Base-by-base conservation (phyloP, 2,888 invertebrate species). In the Drosophila meridiana region DNA sequence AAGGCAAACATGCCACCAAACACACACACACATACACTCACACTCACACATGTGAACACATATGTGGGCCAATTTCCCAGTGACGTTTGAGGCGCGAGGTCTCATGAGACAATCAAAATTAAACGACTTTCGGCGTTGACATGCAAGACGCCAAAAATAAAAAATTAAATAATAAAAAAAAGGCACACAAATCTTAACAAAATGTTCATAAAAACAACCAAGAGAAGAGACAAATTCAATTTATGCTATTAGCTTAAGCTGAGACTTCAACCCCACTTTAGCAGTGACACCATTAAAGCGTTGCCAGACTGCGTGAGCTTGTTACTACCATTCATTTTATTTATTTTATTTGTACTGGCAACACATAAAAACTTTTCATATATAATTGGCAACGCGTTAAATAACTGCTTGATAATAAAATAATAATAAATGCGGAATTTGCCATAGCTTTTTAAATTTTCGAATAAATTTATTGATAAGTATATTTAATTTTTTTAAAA, bases 81-180 rank as follows among this genome's bases (percentile, higher is more conserved):
- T 78, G 67, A 68, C 63, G 71, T 71, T 66, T 76, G 56, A 64
- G 76, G 62, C 69, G 63, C 63, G 66, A 78, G 66, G 66, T 62
- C 74, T 70, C 55, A 59, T 69, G 78, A 74, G 78, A 78, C 69
- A 78, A 67, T 73, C 70, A 71, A 78, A 78, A 75, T 69, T 68
- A 68, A 78, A 75, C 57, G 59, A 71, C 59, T 75, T 63, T 74
- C 40, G 62, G 67, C 60, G 62, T 52, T 74, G 64, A 67, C 78
- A 70, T 70, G 78, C 78, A 68, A 70, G 67, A 47, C 26, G n/a
- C 42, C 13, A 11, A 48, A 65, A 62, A 34, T 58, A 53, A 61
- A 32, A 65, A 62, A 34, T 58, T 48, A 61, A 32, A 28, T 6
- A 9, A 40, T 36, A 34, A 7, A 34, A 50, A n/a, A 48, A 26